A percentile compares a stretch with the other conserved stretches of the same genome.
phyloP scores from a whole-genome alignment of 1,140 invertebrate genomes.

The Cardiocondyla obscurior region DNA sequence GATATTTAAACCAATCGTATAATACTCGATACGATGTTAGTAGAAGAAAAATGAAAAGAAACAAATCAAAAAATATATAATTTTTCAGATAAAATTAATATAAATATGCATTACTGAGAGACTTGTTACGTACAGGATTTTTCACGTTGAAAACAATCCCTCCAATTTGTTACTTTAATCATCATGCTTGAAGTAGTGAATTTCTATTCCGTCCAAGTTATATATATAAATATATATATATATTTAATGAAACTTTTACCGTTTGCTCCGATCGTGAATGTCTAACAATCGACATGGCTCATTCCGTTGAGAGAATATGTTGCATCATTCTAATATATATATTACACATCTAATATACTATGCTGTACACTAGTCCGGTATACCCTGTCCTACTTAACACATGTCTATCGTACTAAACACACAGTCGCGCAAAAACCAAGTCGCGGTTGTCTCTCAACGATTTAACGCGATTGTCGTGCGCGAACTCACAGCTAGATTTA shows the following conservation, averaged over 20 bases:
- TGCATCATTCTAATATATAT: constrained; percentile 46
- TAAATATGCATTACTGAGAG: neutral
- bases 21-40: too few species aligned
- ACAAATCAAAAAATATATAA: neutral
- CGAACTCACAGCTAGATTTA: constrained; percentile 62
- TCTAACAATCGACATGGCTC: constrained; percentile 55
- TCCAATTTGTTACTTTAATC: neutral
- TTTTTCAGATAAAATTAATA: neutral
- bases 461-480: constrained; percentile 55
- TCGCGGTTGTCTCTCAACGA: constrained; percentile 20
- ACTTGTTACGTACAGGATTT: neutral
- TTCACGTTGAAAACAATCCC: neutral
- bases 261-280: constrained; percentile 28
- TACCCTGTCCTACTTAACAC: constrained; percentile 76
- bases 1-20: too few species aligned
- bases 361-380: constrained; percentile 78
- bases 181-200: neutral
- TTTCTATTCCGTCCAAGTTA: constrained; percentile 47
- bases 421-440: neutral
- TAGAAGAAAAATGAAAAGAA: neutral
- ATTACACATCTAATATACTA: constrained; percentile 52
- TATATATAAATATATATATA: neutral
- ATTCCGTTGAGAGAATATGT: constrained; percentile 47
- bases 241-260: constrained; percentile 42
- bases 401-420: constrained; percentile 61